A percentile compares a stretch with the other conserved stretches of the same genome.
Conservation (phyloP, 1,140 invertebrate genomes). For the Nilaparvata lugens region DNA sequence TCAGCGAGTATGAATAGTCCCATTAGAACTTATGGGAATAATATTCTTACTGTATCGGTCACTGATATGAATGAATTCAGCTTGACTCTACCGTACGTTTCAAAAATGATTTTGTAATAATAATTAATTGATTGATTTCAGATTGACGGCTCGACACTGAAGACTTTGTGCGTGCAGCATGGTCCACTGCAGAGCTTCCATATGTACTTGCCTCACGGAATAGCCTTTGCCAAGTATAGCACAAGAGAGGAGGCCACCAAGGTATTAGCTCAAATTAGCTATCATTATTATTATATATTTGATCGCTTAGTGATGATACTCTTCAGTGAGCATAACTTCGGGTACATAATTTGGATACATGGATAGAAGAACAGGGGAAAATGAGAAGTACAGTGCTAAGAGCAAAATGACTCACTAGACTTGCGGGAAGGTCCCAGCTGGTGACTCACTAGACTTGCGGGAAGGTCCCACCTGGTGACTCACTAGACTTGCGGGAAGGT, state of each 20-base stretch:
- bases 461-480: no score
- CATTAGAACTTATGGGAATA: no score
- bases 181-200: conserved; percentile 90
- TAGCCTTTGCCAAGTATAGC: conserved; percentile 88
- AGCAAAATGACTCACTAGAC: no score
- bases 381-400: no score
- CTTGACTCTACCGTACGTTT: no score
- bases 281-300: neutral
- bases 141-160: conserved; percentile 91
- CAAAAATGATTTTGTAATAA: no score
- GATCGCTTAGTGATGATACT: neutral
- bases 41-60: no score
- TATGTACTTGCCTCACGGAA: conserved; percentile 84
- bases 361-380: neutral
- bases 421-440: no score
- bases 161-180: conserved; percentile 92
- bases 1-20: no score
- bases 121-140: conserved; percentile 35
- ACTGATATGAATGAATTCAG: no score
- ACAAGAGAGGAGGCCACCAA: conserved; percentile 87
- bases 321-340: neutral
- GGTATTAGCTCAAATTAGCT: conserved; percentile 39
- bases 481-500: no score
- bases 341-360: neutral
- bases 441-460: no score